Base-by-base conservation (phyloP, 2,113 vertebrate species). In the Geococcyx californianus region DNA sequence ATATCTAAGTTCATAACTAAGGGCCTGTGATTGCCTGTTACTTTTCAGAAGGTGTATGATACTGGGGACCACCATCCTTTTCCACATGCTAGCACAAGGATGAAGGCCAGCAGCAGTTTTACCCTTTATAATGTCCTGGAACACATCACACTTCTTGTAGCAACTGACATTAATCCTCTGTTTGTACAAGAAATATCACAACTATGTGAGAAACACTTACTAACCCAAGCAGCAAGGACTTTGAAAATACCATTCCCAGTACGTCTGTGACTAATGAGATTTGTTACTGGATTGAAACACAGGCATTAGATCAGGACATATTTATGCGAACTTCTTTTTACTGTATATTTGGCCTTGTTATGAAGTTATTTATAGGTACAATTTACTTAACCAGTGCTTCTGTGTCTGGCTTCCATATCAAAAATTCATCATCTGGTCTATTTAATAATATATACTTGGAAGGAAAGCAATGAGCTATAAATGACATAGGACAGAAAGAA, bases 361-460 rank as follows among this genome's bases (percentile, higher is more conserved):
- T 36, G 56, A 70, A 64, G 73, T 93, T 97, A 94, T 90, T 94
- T 94, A 93, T 94, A 87, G 89, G 52, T 68, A 38, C 62, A 93
- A 94, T 92, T 96, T 96, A 95, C 80, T 97, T 90, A 89, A 90
- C 49, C 64, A 80, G 14, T 87, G 38, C 44, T 95, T 81, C 74
- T 82, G 38, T 97, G 67, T 55, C 31, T 92, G 51, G 20, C 70
- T 97, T 82, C 91, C 87, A 64, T 54, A 92, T 95, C 51, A 95
- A 95, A 93, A 66, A 96, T 88, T 56, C 54, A 94, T 95, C 84
- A 89, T 91, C 67, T 94, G 36, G 42, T 63, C 83, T 91, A 67
- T 52, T 97, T 45, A 97, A 96, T 92, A 96, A 94, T 96, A 95
- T 90, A 89, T 93, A 51, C 36, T 95, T 97, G 89, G 86, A 97